Percentiles rank a stretch among this genome's conserved stretches.
These are phyloP conservation scores for Falco concolor DNA, from an alignment of 2,797 vertebrate genomes.

Conservation along the genomic window DNA sequence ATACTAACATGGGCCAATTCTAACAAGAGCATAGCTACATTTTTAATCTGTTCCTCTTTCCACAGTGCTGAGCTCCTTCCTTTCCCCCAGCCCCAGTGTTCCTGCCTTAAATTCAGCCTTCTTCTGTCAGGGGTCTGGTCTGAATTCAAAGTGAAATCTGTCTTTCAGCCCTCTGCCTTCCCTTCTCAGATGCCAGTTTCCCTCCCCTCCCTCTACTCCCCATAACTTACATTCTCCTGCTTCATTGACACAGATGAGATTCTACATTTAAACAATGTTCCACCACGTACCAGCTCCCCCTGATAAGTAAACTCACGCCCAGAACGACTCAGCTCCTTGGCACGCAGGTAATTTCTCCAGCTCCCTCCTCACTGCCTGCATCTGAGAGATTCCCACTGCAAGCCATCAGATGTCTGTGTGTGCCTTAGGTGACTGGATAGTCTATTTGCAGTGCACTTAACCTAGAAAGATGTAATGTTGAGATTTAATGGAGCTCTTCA, in stretches of 20 bases:
- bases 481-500: background rate
- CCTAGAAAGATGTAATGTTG: background rate
- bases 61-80: background rate
- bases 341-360: constrained; percentile 40
- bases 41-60: background rate
- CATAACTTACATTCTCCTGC: background rate
- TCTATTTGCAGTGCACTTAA: background rate
- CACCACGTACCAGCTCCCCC: constrained; percentile 42
- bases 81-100: background rate
- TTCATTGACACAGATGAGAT: background rate
- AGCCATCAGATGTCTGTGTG: background rate
- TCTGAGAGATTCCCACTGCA: background rate
- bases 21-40: background rate
- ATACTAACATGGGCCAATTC: background rate
- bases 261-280: constrained; percentile 39
- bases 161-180: background rate
- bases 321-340: constrained; percentile 31
- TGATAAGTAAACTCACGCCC: background rate
- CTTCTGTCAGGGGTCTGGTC: background rate
- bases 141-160: background rate
- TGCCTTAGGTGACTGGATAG: background rate
- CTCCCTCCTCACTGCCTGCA: background rate
- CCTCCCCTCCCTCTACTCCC: background rate
- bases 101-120: background rate
- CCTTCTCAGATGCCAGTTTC: background rate